Conservation (phyloP, 2,888 invertebrate species). For the Cryptophagus acutangulus region DNA sequence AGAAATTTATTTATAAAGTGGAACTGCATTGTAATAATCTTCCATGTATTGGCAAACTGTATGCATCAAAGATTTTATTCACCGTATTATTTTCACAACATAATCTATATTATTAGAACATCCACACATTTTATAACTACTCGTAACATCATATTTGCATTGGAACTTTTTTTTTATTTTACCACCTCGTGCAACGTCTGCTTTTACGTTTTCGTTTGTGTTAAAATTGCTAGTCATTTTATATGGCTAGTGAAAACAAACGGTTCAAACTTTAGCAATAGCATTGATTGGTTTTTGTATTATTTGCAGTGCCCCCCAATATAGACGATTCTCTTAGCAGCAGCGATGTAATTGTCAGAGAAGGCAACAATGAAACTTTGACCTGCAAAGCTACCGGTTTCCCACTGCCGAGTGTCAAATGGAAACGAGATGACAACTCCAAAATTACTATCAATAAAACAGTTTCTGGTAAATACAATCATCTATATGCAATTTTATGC, state of each 20-base stretch:
- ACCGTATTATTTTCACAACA: too few relatives aligned
- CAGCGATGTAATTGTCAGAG: conserved; percentile 86
- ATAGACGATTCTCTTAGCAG: conserved; percentile 88
- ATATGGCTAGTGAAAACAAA: conserved; percentile 26
- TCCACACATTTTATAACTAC: too few relatives aligned
- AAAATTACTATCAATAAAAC: conserved; percentile 84
- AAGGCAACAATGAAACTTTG: conserved; percentile 83
- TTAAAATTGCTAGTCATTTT: too few relatives aligned
- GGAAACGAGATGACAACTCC: conserved; percentile 85
- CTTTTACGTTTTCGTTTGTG: too few relatives aligned
- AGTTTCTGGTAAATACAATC: conserved; percentile 57
- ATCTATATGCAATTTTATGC: neutral
- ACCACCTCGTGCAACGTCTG: too few relatives aligned
- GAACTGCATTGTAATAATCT: neutral
- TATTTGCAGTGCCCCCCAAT: conserved; percentile 76
- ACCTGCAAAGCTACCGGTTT: conserved; percentile 86
- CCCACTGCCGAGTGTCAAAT: conserved; percentile 82
- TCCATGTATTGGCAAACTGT: too few relatives aligned
- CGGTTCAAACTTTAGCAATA: conserved; percentile 27
- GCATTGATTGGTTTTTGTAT: conserved; percentile 20
- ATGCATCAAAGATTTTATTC: too few relatives aligned
- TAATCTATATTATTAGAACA: too few relatives aligned
- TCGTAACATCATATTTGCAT: too few relatives aligned
- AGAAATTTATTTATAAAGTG: conserved; percentile 9
- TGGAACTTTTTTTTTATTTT: too few relatives aligned